phyloP scores from a whole-genome alignment of 2,113 vertebrate genomes.

The Periophthalmus modestus region DNA sequence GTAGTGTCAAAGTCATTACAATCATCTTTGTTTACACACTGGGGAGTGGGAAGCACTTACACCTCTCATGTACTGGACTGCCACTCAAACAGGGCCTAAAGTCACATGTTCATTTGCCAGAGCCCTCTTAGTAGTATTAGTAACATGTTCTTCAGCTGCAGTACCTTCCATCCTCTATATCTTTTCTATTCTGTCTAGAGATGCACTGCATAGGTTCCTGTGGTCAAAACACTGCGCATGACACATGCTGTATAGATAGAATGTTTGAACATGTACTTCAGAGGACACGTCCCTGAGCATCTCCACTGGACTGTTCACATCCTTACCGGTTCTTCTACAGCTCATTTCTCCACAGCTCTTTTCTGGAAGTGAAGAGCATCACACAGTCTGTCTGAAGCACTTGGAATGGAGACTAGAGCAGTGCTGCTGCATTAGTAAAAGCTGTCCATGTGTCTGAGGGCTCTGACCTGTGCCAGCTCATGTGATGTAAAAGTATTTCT shows the following conservation, averaged over 20 bases:
- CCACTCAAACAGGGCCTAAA: constrained; percentile 3
- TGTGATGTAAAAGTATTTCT: constrained; percentile 6
- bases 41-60: background rate
- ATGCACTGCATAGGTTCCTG: background rate
- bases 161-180: background rate
- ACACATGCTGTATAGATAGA: background rate
- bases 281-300: background rate
- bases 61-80: background rate
- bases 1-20: background rate
- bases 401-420: background rate
- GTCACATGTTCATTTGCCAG: constrained; percentile 2
- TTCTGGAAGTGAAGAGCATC: background rate
- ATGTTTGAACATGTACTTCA: background rate
- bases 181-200: background rate
- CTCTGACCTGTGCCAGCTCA: background rate
- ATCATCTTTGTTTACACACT: background rate
- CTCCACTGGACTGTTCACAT: background rate
- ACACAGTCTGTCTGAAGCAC: background rate
- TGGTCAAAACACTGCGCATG: background rate
- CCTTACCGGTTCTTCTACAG: background rate
- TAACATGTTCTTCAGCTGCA: background rate
- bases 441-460: background rate
- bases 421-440: background rate
- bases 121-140: background rate
- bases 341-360: background rate